Conservation (phyloP, 2,797 vertebrate species). For the Erethizon dorsatum region DNA sequence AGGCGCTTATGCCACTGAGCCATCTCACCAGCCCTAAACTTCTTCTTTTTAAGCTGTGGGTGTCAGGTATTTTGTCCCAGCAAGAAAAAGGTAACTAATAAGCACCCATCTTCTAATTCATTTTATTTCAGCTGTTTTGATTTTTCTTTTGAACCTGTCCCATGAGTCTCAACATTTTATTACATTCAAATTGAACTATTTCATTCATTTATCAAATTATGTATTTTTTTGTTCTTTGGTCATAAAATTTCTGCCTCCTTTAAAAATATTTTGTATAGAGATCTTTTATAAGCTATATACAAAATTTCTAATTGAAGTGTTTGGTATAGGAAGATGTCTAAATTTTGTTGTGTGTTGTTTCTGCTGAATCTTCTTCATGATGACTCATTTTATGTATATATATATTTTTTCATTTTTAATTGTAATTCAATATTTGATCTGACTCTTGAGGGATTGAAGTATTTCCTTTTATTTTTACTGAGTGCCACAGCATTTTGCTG, state of each 20-base stretch:
- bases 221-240: slow-evolving; percentile 27
- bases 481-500: neutral
- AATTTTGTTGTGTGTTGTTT: slow-evolving; percentile 36
- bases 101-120: neutral
- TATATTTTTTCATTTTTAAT: neutral
- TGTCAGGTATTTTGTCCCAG: neutral
- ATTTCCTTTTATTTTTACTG: neutral
- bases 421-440: neutral
- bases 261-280: neutral
- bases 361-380: neutral
- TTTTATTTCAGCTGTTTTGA: slow-evolving; percentile 51
- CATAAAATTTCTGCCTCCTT: slow-evolving; percentile 4
- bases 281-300: neutral
- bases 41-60: neutral
- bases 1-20: too few species aligned
- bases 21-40: too few species aligned
- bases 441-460: neutral
- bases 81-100: neutral
- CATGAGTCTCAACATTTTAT: slow-evolving; percentile 11
- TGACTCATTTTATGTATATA: neutral
- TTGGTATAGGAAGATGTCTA: neutral
- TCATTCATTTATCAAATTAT: neutral
- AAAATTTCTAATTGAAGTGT: slow-evolving; percentile 36
- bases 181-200: neutral
- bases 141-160: neutral